Evolutionary conservation across 2,113 vertebrate species (phyloP), one percentile per base, ranked within the genome.

Genomic region (Neolamprologus devosi): DNA sequence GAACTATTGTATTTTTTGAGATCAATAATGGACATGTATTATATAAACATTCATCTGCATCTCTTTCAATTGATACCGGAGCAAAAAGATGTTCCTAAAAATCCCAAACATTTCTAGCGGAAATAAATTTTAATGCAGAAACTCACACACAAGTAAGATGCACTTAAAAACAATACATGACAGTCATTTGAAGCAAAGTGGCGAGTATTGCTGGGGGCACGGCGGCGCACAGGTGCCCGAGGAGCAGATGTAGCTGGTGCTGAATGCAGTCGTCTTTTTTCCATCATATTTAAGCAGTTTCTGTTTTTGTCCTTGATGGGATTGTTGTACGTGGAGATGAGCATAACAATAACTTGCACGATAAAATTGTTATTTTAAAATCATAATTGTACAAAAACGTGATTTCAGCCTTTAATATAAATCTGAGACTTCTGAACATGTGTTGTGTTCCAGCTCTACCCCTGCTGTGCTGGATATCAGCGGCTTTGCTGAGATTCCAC

Each of bases 381-480:
- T 78, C 45, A 49, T 49, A 49, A 1, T 49, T 19, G 26, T n/a
- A 19, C 45, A 30, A 78, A 19, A 12, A 2, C 2, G 7, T 19
- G 3, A 47, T 49, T 30, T 49, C 16, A 30, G 42, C 23, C 23
- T 75, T 49, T 78, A 49, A 78, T 42, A 9, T 28, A 45, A 82
- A 63, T 19, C 17, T 49, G 8, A 63, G 8, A 81, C 12, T 1
- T 26, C 12, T 75, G 26, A 78, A 58, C 35, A 16, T 63, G 42
- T 45, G 6, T 57, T 55, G 78, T 83, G 42, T 82, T 93, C 17
- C 21, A 96, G 95, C 53, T 85, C 92, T 16, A n/a, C 37, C 11
- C 54, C 55, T 11, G 80, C 87, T 4, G 10, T 82, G 21, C 23
- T 97, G 88, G 96, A 97, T 51, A 94, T 97, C 57, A 97, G 95